Conservation (phyloP, 23 tunicate genomes). For the Oikopleura vanhoeffeni region DNA sequence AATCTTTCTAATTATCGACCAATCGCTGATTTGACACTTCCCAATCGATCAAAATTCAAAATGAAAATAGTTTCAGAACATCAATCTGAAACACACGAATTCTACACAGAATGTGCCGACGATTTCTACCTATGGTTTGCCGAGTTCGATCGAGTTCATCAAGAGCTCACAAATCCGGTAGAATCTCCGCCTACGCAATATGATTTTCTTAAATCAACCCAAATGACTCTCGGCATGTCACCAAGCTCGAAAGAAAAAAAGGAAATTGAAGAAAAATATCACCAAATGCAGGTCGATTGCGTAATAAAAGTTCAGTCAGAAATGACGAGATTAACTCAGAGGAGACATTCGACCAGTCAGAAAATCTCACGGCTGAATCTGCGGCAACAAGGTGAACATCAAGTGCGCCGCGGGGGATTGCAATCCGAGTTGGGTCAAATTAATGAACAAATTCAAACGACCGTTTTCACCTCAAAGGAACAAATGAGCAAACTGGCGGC, state of each 20-base stretch:
- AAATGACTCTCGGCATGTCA: neutral
- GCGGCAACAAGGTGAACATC: neutral
- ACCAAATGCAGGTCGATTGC: neutral
- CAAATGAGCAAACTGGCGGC: neutral
- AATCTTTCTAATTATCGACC: neutral
- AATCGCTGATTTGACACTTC: neutral
- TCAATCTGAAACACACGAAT: neutral
- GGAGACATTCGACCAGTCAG: neutral
- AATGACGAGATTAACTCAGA: neutral
- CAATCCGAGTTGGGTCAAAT: neutral
- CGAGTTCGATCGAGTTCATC: neutral
- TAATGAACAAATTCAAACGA: neutral
- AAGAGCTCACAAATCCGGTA: no score
- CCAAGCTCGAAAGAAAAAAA: neutral
- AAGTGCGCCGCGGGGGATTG: neutral
- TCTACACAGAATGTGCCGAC: neutral
- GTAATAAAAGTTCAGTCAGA: neutral
- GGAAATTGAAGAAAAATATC: neutral
- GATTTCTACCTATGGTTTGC: slow-evolving; percentile 7
- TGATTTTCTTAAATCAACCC: no score
- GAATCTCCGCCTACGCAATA: no score
- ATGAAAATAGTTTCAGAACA: neutral
- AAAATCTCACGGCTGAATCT: neutral
- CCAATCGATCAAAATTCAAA: neutral
- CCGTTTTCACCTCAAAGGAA: neutral